Conservation (phyloP, 2,888 invertebrate species). For the Nymphalis urticae region DNA sequence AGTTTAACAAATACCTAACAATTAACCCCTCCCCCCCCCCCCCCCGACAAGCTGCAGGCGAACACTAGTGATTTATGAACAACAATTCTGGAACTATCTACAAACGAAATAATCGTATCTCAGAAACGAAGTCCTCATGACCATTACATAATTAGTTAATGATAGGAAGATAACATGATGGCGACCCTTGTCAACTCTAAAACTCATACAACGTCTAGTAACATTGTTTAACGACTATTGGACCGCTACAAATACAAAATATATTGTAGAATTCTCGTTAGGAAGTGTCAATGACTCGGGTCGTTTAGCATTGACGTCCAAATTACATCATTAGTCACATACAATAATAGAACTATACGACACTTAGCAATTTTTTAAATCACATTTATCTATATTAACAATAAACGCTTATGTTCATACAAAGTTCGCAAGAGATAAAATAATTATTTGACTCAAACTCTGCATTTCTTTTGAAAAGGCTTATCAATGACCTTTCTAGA, state of each 20-base stretch:
- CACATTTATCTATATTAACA: not conserved
- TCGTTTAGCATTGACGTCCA: constrained; percentile 19
- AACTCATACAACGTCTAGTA: not conserved
- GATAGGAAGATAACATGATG: constrained; percentile 14
- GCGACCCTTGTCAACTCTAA: constrained; percentile 1
- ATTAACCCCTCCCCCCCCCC: no score
- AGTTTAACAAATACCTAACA: no score
- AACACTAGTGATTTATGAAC: not conserved
- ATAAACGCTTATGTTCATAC: no score
- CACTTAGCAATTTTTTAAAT: not conserved
- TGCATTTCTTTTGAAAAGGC: no score
- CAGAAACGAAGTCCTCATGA: constrained; percentile 6
- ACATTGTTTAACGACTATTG: not conserved
- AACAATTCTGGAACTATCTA: not conserved
- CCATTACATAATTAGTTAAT: constrained; percentile 20
- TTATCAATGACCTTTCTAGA: constrained; percentile 6
- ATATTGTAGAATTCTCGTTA: not conserved
- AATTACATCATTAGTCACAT: constrained; percentile 23
- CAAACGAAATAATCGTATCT: constrained; percentile 8
- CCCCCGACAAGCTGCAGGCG: no score
- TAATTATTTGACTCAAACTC: no score
- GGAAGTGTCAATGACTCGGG: constrained; percentile 20
- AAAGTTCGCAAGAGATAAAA: no score
- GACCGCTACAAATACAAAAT: not conserved
- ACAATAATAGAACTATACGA: constrained; percentile 1